Percentiles rank a stretch among this genome's conserved stretches.
phyloP scores from a whole-genome alignment of 1,140 invertebrate genomes.

The Pseudomyrmex gracilis region DNA sequence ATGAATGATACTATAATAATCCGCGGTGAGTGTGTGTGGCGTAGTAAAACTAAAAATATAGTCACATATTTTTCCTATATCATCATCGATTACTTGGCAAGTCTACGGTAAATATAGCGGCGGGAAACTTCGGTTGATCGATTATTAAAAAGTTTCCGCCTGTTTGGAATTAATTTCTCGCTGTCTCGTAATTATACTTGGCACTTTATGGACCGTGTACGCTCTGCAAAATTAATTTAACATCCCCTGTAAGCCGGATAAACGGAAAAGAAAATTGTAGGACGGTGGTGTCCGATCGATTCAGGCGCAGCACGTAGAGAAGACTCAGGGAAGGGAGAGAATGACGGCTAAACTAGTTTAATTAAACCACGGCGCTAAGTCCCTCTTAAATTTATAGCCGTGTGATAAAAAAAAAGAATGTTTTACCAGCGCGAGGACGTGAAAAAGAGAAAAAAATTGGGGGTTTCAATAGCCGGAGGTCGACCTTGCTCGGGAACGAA shows the following conservation, averaged over 20 bases:
- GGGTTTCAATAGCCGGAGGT: constrained; percentile 69
- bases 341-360: constrained; percentile 76
- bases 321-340: constrained; percentile 58
- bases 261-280: constrained; percentile 54
- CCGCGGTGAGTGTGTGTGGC: background rate
- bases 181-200: constrained; percentile 14
- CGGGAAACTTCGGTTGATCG: constrained; percentile 14
- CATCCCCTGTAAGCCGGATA: constrained; percentile 32
- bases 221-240: constrained; percentile 62
- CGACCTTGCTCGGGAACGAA: constrained; percentile 38
- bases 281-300: constrained; percentile 58
- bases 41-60: constrained; percentile 19
- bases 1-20: constrained; percentile 38
- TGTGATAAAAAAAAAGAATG: constrained; percentile 72
- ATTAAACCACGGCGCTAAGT: constrained; percentile 78
- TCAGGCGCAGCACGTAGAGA: constrained; percentile 29
- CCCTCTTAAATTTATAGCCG: constrained; percentile 75
- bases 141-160: constrained; percentile 30
- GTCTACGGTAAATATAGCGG: background rate
- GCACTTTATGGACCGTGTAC: background rate
- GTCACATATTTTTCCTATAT: constrained; percentile 16
- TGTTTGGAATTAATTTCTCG: background rate
- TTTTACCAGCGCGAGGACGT: constrained; percentile 4
- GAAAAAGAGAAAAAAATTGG: constrained; percentile 54
- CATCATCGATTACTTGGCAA: background rate